Evolutionary conservation across 1,140 invertebrate genomes (phyloP), one percentile per base, ranked within the genome.

Genomic region (Phocides pigmalion): DNA sequence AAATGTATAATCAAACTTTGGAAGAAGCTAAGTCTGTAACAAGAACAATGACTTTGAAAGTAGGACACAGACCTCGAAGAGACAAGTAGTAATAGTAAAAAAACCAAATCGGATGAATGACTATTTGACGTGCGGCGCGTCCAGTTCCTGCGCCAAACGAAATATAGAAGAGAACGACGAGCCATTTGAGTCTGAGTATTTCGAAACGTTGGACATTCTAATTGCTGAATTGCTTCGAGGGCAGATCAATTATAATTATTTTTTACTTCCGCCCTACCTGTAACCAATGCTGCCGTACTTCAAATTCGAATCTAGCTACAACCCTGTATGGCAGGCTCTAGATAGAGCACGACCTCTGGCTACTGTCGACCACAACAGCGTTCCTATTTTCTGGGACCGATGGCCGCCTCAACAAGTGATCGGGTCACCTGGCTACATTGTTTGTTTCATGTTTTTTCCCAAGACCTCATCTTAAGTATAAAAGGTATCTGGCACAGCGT

Each of bases 171-270:
- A 28, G 25, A 28, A 28, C 25, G 25, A 28, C 25, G 25, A 63
- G 53, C 53, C 63, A 63, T 65, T 69, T 69, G 61, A 72, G 39
- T 62, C 64, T 63, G 50, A 70, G 37, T 68, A 68, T 72, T 72
- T 72, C 62, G 62, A 68, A 68, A 65, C 39, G 15, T 68, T 71
- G 42, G 63, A 68, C 62, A 59, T 70, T 41, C 25, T 22, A 22
- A 22, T 22, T 22, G 20, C 20, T 22, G 20, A 22, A 22, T 22
- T 22, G 53, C 35, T 39, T 39, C 11, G 35, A 39, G 35, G 12
- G n/a, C 35, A 12, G 35, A 12, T 39, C 35, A 12, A 39, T 39
- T 39, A 9, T 9, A 14, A 14, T 39, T 39, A 12, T 39, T 35
- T 35, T 35, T 35, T 35, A 35, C 8, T 35, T 35, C 32, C 32